Evolutionary conservation across 2,888 invertebrate genomes (phyloP).

Genomic region (Enchytraeus crypticus): DNA sequence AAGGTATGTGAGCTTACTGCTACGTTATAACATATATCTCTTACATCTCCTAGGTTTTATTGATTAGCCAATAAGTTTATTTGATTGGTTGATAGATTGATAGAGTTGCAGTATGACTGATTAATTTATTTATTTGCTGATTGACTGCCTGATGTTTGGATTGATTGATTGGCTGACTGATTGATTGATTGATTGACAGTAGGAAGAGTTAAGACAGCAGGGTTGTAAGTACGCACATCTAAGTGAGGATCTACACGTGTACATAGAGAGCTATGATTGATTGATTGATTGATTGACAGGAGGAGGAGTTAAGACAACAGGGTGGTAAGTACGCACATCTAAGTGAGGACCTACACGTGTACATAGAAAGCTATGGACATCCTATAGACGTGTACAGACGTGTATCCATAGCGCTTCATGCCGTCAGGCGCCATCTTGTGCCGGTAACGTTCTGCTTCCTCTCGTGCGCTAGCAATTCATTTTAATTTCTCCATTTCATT

Average conservation of each 20-base stretch:
- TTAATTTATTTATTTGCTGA: too few species aligned
- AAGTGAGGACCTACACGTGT: conserved; percentile 77
- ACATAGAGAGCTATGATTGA: conserved; percentile 76
- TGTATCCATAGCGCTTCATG: conserved; percentile 73
- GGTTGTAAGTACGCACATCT: conserved; percentile 80
- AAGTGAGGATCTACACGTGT: conserved; percentile 77
- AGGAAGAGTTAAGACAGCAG: conserved; percentile 74
- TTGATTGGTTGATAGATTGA: too few species aligned
- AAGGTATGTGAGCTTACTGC: too few species aligned
- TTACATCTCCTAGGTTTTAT: too few species aligned
- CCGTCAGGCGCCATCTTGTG: conserved; percentile 67
- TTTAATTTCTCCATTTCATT: too few species aligned
- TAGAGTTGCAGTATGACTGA: too few species aligned
- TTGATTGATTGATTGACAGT: conserved; percentile 54
- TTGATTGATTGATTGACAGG: conserved; percentile 54
- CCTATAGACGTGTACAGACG: conserved; percentile 82
- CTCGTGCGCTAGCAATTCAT: too few species aligned
- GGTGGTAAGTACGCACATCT: conserved; percentile 80
- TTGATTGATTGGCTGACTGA: too few species aligned
- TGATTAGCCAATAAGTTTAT: too few species aligned
- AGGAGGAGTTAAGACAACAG: conserved; percentile 74
- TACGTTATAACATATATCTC: too few species aligned
- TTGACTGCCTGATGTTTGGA: too few species aligned
- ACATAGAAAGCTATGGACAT: conserved; percentile 75
- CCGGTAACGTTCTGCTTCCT: too few species aligned